Conservation (phyloP, 1,140 invertebrate species). For the Trachymyrmex cornetzi region DNA sequence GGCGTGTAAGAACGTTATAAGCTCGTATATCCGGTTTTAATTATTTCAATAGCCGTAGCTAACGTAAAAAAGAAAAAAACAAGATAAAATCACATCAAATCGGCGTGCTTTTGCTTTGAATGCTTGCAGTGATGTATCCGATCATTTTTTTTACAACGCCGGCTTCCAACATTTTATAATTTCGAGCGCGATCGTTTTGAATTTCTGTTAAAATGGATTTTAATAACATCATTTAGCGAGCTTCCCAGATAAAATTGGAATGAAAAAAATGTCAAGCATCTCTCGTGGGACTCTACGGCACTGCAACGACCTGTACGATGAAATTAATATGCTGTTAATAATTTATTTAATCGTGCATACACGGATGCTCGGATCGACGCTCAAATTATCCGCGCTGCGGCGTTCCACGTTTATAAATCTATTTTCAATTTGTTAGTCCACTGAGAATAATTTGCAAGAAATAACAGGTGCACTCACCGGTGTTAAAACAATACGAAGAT, state of each 20-base stretch:
- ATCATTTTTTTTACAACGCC: constrained; percentile 20
- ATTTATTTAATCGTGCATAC: constrained; percentile 50
- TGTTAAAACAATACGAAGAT: background rate
- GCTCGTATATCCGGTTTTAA: constrained; percentile 7
- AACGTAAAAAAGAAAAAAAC: background rate
- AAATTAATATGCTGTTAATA: constrained; percentile 60
- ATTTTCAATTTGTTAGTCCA: constrained; percentile 2
- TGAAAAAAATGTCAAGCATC: constrained; percentile 7
- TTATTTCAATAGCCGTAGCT: constrained; percentile 8
- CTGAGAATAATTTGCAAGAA: constrained; percentile 6
- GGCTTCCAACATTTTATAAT: constrained; percentile 25
- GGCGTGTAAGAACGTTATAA: constrained; percentile 15
- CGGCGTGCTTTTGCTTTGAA: constrained; percentile 3
- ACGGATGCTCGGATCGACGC: constrained; percentile 18
- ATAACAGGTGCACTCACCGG: background rate
- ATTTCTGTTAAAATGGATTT: constrained; percentile 54
- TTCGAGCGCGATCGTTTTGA: constrained; percentile 9
- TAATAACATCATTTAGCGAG: constrained; percentile 68
- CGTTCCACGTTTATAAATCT: constrained; percentile 25
- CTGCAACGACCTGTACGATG: constrained; percentile 5
- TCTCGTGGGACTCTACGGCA: background rate
- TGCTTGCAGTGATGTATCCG: background rate
- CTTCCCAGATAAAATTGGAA: constrained; percentile 31
- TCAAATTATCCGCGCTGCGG: constrained; percentile 24
- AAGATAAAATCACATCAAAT: background rate